A percentile compares a stretch with the other conserved stretches of the same genome.
phyloP scores from a whole-genome alignment of 2,113 vertebrate species.

The Sylvilagus bachmani region DNA sequence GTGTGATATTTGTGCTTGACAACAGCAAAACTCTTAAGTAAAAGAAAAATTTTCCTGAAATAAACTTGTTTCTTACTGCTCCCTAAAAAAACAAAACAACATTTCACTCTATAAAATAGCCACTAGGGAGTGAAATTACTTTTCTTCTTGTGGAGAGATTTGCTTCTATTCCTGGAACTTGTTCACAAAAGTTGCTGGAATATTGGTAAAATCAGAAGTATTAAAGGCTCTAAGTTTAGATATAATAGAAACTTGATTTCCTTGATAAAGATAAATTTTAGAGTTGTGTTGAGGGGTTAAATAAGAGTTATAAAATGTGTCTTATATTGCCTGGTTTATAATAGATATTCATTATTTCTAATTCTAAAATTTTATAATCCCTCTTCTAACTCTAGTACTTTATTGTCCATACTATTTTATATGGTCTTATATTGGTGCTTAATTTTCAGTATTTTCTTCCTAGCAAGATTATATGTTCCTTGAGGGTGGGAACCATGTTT shows the following conservation, averaged over 20 bases:
- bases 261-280: slow-evolving; percentile 50
- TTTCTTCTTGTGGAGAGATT: not conserved
- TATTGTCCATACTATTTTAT: slow-evolving; percentile 34
- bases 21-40: not conserved
- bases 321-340: not conserved
- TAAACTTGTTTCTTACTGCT: slow-evolving; percentile 49
- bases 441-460: slow-evolving; percentile 30
- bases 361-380: slow-evolving; percentile 18
- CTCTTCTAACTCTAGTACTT: slow-evolving; percentile 9
- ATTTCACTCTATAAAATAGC: slow-evolving; percentile 30
- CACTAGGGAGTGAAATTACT: not conserved
- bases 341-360: slow-evolving; percentile 18
- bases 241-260: slow-evolving; percentile 24
- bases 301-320: slow-evolving; percentile 26
- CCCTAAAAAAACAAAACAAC: slow-evolving; percentile 10
- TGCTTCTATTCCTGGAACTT: slow-evolving; percentile 26
- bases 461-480: slow-evolving; percentile 8
- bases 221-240: slow-evolving; percentile 34
- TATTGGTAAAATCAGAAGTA: slow-evolving; percentile 50
- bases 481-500: not conserved
- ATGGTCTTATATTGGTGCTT: slow-evolving; percentile 20
- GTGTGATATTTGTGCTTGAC: slow-evolving; percentile 46
- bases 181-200: not conserved
- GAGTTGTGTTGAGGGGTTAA: slow-evolving; percentile 4
- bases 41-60: slow-evolving; percentile 2